A percentile compares a stretch with the other conserved stretches of the same genome.
Evolutionary conservation across 2,113 vertebrate genomes (phyloP).

Genomic region (Cryptoleucopteryx plumbea): DNA sequence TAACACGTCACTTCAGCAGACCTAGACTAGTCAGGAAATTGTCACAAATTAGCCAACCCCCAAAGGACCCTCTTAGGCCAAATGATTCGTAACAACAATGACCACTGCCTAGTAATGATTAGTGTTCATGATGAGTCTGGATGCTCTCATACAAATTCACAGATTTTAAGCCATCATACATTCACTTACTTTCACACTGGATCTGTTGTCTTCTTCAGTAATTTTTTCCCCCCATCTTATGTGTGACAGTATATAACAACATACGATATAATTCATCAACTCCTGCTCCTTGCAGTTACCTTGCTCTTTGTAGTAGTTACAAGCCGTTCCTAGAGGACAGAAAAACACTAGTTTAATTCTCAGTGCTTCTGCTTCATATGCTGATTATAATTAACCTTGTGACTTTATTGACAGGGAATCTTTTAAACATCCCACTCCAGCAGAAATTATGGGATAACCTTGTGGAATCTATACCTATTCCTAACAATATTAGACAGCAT

Average conservation of each 20-base stretch:
- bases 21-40: background rate
- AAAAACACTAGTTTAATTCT: background rate
- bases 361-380: background rate
- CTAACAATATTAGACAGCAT: background rate
- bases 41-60: background rate
- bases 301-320: background rate
- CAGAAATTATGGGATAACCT: background rate
- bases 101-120: background rate
- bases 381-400: background rate
- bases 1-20: background rate
- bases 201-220: background rate
- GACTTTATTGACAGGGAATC: background rate
- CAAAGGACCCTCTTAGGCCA: background rate
- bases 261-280: background rate
- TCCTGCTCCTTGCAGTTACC: background rate
- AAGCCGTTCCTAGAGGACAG: background rate
- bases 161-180: background rate
- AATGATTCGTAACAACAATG: background rate
- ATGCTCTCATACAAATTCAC: background rate
- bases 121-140: background rate
- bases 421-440: background rate
- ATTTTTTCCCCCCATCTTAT: rapidly evolving
- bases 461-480: background rate
- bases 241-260: background rate
- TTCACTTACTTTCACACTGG: background rate